phyloP scores from a whole-genome alignment of 1,140 invertebrate species.

The Asobara japonica region DNA sequence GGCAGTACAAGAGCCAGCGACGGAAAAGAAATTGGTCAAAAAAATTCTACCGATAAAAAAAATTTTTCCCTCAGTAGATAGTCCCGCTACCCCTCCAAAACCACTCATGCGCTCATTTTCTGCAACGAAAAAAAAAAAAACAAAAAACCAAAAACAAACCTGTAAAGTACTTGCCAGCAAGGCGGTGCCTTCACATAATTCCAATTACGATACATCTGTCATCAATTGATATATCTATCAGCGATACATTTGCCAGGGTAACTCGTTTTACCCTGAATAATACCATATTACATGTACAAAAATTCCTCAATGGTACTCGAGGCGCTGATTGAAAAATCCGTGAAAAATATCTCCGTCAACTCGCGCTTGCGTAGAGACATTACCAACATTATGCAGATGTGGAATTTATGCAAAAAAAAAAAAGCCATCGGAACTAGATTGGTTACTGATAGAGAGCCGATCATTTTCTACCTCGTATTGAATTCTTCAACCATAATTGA shows the following conservation, averaged over 20 bases:
- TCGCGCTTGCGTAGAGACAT: neutral
- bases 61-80: neutral
- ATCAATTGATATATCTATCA: neutral
- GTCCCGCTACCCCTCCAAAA: too few relatives aligned
- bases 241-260: neutral
- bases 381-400: neutral
- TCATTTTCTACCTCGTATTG: neutral
- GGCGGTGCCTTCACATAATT: neutral
- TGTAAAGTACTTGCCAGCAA: neutral
- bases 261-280: slow-evolving; percentile 4
- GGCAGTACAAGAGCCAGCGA: too few relatives aligned
- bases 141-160: neutral
- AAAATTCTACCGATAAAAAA: too few relatives aligned
- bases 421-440: slow-evolving; percentile 3
- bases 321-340: neutral
- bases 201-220: neutral
- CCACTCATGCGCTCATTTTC: neutral
- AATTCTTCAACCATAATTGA: slow-evolving; percentile 9
- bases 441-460: neutral
- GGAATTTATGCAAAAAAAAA: neutral
- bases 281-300: neutral
- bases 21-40: too few relatives aligned
- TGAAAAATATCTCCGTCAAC: neutral
- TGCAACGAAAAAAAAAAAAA: neutral
- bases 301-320: neutral